A percentile compares a stretch with the other conserved stretches of the same genome.
Conservation (phyloP, 2,113 vertebrate genomes). For the Cyrtonyx montezumae region DNA sequence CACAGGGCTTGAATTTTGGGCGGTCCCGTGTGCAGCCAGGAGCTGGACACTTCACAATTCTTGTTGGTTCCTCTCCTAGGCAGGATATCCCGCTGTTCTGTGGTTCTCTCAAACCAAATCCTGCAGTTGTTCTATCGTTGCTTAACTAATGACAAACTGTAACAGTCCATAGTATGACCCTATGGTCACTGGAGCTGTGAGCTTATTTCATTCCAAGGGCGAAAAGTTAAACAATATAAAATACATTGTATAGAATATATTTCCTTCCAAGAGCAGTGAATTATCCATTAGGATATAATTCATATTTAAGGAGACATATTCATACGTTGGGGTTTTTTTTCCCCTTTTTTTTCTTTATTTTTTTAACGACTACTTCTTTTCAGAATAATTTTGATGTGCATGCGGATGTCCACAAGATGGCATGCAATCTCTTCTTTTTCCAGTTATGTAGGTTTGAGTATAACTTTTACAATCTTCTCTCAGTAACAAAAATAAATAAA, state of each 20-base stretch:
- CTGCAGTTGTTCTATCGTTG: not conserved
- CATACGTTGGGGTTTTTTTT: not conserved
- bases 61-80: too few relatives aligned
- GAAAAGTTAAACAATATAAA: not conserved
- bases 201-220: not conserved
- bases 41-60: not conserved
- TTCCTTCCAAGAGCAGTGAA: not conserved
- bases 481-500: not conserved
- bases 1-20: not conserved
- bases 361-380: not conserved
- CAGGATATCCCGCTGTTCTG: too few relatives aligned
- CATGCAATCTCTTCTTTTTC: not conserved
- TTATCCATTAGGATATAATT: not conserved
- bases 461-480: not conserved
- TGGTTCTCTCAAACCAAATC: not conserved
- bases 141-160: not conserved
- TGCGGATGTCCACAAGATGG: slow-evolving; percentile 30
- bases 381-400: not conserved
- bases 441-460: rapidly evolving
- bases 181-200: not conserved
- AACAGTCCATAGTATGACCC: not conserved
- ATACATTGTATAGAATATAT: not conserved
- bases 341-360: not conserved
- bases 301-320: not conserved
- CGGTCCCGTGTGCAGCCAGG: not conserved